A percentile compares a stretch with the other conserved stretches of the same genome.
phyloP scores from a whole-genome alignment of 2,797 vertebrate genomes.

The Taeniopygia guttata region DNA sequence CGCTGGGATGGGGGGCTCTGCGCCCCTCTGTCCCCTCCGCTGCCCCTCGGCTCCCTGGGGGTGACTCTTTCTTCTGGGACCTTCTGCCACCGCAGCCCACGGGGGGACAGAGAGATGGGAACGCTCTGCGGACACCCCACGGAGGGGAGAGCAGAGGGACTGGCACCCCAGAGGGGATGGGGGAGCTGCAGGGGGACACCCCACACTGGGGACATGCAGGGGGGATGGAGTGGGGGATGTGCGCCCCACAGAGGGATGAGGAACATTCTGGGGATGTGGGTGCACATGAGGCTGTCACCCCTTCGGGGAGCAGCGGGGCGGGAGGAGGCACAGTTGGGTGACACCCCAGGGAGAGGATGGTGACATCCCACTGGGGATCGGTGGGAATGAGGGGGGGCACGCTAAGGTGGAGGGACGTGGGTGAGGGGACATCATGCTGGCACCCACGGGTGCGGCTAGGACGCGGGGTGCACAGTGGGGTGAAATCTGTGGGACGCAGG shows the following conservation, averaged over 20 bases:
- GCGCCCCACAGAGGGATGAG: neutral
- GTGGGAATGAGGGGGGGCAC: neutral
- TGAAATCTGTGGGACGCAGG: neutral
- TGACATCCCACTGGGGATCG: neutral
- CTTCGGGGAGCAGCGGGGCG: neutral
- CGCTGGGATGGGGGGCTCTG: neutral
- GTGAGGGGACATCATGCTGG: neutral
- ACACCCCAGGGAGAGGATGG: neutral
- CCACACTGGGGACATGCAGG: neutral
- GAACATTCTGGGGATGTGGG: too few relatives aligned
- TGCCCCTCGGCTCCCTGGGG: neutral
- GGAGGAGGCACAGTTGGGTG: neutral
- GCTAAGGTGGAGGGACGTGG: neutral
- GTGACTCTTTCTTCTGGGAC: neutral
- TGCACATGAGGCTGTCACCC: neutral
- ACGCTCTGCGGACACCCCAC: accelerated
- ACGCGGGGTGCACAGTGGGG: too few relatives aligned
- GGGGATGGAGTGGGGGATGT: neutral
- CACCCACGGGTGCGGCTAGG: neutral
- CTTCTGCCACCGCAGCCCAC: neutral
- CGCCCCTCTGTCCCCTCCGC: accelerated
- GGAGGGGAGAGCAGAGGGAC: neutral
- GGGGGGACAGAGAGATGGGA: neutral
- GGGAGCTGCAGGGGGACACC: neutral
- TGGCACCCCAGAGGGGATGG: neutral